Base-by-base conservation (phyloP, 2,797 vertebrate species). In the Poeciliopsis turneri region DNA sequence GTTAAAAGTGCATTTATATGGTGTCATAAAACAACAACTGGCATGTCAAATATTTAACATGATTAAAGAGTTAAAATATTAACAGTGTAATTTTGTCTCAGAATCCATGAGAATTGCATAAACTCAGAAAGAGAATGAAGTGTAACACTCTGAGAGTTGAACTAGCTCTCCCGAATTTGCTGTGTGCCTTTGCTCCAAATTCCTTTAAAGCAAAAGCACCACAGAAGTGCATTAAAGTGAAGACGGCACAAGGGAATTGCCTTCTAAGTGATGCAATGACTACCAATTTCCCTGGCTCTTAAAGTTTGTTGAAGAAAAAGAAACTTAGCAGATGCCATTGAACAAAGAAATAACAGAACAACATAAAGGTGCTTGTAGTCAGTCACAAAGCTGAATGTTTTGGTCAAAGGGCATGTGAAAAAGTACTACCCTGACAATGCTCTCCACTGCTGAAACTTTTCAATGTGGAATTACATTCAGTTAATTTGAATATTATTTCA, bases 221-320 rank as follows among this genome's bases (percentile, higher is more conserved):
- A 72, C 66, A 83, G 72, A 73, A 82, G 61, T 79, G 70, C 2
- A 78, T 77, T 86, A 76, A 80, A 84, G 57, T 57, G 70, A 75
- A 87, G 46, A 55, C 33, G 77, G n/a, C 81, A 61, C 41, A 39
- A 25, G 73, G 28, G 51, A 70, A 77, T 55, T 28, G n/a, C 18
- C 55, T 78, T 71, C 45, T 74, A 77, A 82, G 77, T 76, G 74
- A 70, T 78, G 59, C 76, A 73, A 33, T 55, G 55, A 79, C 66
- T 55, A 69, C 46, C 47, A 83, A 66, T 59, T 45, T 82, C 72
- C 57, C 23, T 70, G 59, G 41, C 39, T 79, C 71, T 74, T 45
- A 76, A 75, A 23, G 57, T 28, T 82, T 66, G 28, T 36, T 16
- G 25, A 70, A 49, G 15, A 57, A 30, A 73, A 80, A 23, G 33